A percentile compares a stretch with the other conserved stretches of the same genome.
These are phyloP conservation scores for Ibycter americanus DNA, from an alignment of 2,797 vertebrate genomes.

Conservation along the genomic window DNA sequence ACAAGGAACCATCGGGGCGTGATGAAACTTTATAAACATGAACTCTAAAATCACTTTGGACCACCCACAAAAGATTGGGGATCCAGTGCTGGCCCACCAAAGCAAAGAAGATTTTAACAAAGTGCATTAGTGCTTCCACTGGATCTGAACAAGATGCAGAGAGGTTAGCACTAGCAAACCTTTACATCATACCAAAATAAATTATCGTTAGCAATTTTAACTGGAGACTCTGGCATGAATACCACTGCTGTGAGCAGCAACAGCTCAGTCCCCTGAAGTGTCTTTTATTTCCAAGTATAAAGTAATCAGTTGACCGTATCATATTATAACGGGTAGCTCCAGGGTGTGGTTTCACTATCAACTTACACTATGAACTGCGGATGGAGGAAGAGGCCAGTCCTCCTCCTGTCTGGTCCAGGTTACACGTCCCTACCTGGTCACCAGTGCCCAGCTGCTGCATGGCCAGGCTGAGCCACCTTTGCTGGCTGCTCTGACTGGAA, in stretches of 20 bases:
- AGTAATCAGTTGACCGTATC: not conserved
- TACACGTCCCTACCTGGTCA: fast-evolving
- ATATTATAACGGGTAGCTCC: not conserved
- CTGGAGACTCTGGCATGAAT: not conserved
- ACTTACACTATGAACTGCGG: not conserved
- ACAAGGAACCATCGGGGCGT: not conserved
- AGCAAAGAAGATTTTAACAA: not conserved
- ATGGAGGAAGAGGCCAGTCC: not conserved
- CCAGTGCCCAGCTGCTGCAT: not conserved
- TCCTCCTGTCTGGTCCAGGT: not conserved
- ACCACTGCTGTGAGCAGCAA: not conserved
- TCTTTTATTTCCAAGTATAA: not conserved
- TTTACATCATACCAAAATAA: not conserved
- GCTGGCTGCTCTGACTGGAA: not conserved
- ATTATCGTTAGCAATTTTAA: not conserved
- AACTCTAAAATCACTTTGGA: not conserved
- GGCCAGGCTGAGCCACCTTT: not conserved
- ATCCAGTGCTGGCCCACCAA: not conserved
- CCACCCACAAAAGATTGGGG: not conserved
- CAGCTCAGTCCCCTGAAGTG: not conserved
- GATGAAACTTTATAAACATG: not conserved
- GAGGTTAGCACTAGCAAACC: not conserved
- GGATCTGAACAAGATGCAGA: too few species aligned
- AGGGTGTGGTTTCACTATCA: not conserved
- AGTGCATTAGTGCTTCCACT: too few species aligned